Percentiles rank a stretch among this genome's conserved stretches.
phyloP scores from a whole-genome alignment of 2,888 invertebrate species.

The Hylaea fasciaria region DNA sequence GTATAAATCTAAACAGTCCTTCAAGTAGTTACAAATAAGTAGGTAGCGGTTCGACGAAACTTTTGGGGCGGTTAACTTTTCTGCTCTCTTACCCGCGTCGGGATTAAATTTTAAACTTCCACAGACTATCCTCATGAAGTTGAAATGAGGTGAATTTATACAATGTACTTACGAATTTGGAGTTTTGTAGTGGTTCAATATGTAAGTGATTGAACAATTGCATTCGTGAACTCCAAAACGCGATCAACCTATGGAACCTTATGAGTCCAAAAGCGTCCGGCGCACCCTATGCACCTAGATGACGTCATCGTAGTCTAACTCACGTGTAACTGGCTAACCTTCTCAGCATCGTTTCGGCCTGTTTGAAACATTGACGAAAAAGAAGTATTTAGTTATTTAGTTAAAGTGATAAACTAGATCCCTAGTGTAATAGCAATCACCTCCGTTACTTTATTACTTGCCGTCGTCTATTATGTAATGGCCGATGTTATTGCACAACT shows the following conservation, averaged over 20 bases:
- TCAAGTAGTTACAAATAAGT: conserved; percentile 44
- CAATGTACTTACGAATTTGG: conserved; percentile 58
- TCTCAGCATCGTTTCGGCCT: no score
- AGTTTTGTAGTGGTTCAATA: conserved; percentile 18
- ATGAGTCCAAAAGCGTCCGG: no score
- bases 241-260: not conserved
- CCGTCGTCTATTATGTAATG: conserved; percentile 67
- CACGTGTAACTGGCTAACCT: not conserved
- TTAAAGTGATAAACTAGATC: not conserved
- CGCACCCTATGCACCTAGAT: no score
- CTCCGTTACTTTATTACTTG: not conserved
- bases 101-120: conserved; percentile 80
- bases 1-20: conserved; percentile 39
- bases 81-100: conserved; percentile 70
- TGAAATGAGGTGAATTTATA: conserved; percentile 74
- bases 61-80: conserved; percentile 74
- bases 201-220: conserved; percentile 6
- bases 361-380: not conserved
- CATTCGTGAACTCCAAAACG: not conserved
- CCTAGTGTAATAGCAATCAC: conserved; percentile 51
- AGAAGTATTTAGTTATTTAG: no score
- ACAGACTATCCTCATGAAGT: conserved; percentile 73
- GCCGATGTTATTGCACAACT: conserved; percentile 79
- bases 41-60: conserved; percentile 54
- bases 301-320: no score